phyloP scores from a whole-genome alignment of 2,888 invertebrate genomes.

The Colostygia pectinataria region DNA sequence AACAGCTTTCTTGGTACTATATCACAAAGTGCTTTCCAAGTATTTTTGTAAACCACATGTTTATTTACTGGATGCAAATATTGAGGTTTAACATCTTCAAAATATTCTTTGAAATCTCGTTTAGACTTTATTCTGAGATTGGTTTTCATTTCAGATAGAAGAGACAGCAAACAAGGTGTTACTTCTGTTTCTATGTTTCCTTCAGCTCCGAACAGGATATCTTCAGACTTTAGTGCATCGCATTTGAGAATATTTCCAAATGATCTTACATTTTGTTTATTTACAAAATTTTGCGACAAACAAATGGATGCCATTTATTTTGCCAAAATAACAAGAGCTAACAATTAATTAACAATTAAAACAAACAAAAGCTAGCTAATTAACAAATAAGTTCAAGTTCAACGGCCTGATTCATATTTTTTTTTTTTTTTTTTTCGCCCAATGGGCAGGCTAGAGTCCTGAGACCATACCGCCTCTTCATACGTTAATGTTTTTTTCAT shows the following conservation, averaged over 20 bases:
- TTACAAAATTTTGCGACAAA: conserved; percentile 63
- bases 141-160: conserved; percentile 46
- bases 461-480: too few relatives aligned
- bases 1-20: conserved; percentile 61
- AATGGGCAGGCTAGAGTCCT: too few relatives aligned
- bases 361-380: too few relatives aligned
- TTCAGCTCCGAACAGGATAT: conserved; percentile 40
- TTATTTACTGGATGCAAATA: conserved; percentile 52
- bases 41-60: conserved; percentile 49
- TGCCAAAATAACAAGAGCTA: too few relatives aligned
- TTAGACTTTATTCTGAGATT: conserved; percentile 51
- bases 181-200: conserved; percentile 44
- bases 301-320: conserved; percentile 53
- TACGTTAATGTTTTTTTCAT: too few relatives aligned
- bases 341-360: too few relatives aligned
- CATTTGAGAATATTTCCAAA: conserved; percentile 48
- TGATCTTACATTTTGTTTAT: conserved; percentile 71
- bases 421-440: too few relatives aligned
- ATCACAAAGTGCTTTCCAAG: conserved; percentile 51
- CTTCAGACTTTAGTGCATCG: conserved; percentile 42
- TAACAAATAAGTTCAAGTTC: too few relatives aligned
- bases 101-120: conserved; percentile 60
- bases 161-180: conserved; percentile 40
- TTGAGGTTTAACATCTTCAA: conserved; percentile 31
- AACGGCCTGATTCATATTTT: too few relatives aligned